These are phyloP conservation scores for Drosophila ambigua DNA, from an alignment of 1,140 invertebrate genomes.

Conservation along the genomic window DNA sequence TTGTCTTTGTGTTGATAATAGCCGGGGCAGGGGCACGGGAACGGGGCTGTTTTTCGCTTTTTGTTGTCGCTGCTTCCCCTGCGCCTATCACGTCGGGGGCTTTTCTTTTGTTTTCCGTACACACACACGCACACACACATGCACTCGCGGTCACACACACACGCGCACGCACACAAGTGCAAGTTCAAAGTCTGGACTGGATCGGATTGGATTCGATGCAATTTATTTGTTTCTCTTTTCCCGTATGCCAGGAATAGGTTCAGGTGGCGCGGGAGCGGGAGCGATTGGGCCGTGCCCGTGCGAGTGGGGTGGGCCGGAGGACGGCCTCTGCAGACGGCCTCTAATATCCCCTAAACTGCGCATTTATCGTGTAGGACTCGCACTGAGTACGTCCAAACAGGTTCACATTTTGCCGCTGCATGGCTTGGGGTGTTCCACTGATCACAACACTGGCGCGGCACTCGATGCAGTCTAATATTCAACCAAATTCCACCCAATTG, in stretches of 20 bases:
- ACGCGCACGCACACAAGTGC: conserved; percentile 37
- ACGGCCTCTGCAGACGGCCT: conserved; percentile 47
- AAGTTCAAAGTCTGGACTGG: conserved; percentile 69
- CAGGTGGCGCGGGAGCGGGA: conserved; percentile 23
- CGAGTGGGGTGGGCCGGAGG: conserved; percentile 13
- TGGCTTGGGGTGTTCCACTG: conserved; percentile 21
- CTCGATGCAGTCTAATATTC: conserved; percentile 7
- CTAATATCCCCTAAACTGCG: conserved; percentile 71
- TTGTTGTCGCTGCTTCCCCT: conserved; percentile 38
- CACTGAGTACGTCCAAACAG: conserved; percentile 17
- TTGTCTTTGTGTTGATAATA: conserved; percentile 35
- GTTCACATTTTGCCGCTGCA: conserved; percentile 59
- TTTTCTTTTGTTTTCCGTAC: conserved; percentile 76
- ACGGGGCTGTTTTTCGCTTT: conserved; percentile 28
- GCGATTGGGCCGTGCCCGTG: neutral
- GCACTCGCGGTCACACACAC: conserved; percentile 8
- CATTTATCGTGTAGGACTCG: conserved; percentile 68
- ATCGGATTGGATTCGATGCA: neutral
- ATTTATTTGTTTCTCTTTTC: conserved; percentile 24
- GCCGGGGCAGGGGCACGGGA: conserved; percentile 18
- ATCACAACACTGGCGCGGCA: neutral
- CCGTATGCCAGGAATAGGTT: conserved; percentile 30
- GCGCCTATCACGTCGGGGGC: conserved; percentile 15
- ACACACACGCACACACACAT: conserved; percentile 36
- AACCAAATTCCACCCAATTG: conserved; percentile 49